phyloP scores from a whole-genome alignment of 1,140 invertebrate species.

The Sycophila sp. region DNA sequence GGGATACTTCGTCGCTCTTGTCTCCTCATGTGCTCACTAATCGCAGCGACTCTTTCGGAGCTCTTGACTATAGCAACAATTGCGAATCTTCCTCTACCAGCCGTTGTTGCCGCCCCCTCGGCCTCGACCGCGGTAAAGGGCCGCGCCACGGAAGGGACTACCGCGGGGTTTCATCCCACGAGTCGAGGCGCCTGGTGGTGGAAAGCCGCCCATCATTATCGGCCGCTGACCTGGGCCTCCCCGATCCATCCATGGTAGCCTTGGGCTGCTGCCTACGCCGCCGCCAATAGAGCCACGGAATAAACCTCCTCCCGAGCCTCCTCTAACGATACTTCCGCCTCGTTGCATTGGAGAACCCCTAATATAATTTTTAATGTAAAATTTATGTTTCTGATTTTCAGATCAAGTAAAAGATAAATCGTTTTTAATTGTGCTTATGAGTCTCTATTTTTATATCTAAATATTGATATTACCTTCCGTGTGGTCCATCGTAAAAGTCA shows the following conservation, averaged over 20 bases:
- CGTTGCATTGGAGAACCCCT: conserved; percentile 20
- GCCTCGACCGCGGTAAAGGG: conserved; percentile 52
- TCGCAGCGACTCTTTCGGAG: not conserved
- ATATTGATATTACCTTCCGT: conserved; percentile 35
- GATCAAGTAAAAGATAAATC: not conserved
- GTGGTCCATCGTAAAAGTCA: conserved; percentile 49
- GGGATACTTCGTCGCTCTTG: not conserved
- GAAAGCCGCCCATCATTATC: conserved; percentile 39
- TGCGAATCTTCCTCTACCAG: conserved; percentile 40
- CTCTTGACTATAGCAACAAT: not conserved
- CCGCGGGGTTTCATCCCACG: conserved; percentile 55
- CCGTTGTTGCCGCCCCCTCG: conserved; percentile 53
- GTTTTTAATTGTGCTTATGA: not conserved
- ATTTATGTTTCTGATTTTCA: not conserved
- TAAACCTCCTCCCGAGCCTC: no score
- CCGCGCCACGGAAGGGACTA: conserved; percentile 51
- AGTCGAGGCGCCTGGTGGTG: conserved; percentile 37
- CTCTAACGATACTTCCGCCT: not conserved
- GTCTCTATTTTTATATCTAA: no score
- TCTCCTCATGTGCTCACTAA: not conserved
- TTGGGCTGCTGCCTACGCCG: no score
- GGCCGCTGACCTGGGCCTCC: conserved; percentile 49
- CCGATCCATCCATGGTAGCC: conserved; percentile 58
- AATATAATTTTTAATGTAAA: not conserved
- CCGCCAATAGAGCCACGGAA: not conserved